phyloP scores from a whole-genome alignment of 1,140 invertebrate species.

The Drosophila murphyi region DNA sequence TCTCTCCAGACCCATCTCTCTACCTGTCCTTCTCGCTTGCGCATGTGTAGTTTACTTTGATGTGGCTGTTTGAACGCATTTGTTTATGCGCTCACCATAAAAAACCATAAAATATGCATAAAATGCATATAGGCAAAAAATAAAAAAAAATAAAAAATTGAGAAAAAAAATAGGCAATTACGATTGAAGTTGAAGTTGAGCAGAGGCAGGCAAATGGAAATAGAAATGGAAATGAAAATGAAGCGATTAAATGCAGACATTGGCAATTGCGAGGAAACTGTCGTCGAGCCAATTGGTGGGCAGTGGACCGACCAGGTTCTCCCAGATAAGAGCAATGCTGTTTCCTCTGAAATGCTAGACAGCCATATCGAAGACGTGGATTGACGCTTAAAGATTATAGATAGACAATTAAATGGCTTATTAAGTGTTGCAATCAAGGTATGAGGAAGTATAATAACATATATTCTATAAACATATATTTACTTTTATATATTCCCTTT shows the following conservation, averaged over 20 bases:
- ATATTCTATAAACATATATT: too few relatives aligned
- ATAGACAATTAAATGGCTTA: not conserved
- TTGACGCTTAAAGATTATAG: not conserved
- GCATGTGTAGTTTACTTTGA: conserved; percentile 78
- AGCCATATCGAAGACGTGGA: not conserved
- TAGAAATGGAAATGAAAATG: conserved; percentile 47
- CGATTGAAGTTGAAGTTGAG: conserved; percentile 54
- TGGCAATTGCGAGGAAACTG: conserved; percentile 55
- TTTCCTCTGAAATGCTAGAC: not conserved
- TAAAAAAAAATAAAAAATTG: not conserved
- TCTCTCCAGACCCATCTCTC: not conserved
- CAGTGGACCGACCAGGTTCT: not conserved
- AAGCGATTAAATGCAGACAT: conserved; percentile 73
- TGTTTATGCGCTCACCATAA: conserved; percentile 75
- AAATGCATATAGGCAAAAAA: conserved; percentile 70
- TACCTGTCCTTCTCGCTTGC: conserved; percentile 41
- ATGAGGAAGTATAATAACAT: not conserved
- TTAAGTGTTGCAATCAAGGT: not conserved
- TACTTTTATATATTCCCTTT: too few relatives aligned
- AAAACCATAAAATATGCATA: conserved; percentile 81
- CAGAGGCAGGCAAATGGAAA: conserved; percentile 2
- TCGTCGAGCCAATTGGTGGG: conserved; percentile 33
- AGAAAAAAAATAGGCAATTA: conserved; percentile 44
- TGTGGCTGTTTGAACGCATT: conserved; percentile 54
- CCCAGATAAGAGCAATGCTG: not conserved